These are phyloP conservation scores for Artemia sinica DNA, from an alignment of 2,888 invertebrate genomes.

Conservation along the genomic window DNA sequence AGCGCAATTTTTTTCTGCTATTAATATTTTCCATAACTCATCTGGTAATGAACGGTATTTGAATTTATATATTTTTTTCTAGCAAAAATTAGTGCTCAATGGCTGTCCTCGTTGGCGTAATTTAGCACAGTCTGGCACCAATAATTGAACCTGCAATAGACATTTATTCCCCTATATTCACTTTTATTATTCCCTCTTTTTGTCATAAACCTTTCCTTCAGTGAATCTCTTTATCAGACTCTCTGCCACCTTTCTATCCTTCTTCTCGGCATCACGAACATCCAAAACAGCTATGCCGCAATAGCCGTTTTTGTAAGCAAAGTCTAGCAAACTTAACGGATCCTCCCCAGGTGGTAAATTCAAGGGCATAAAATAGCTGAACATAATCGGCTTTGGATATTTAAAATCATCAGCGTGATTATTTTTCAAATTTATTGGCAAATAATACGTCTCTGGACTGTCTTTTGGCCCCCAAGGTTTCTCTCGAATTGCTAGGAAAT, in stretches of 20 bases:
- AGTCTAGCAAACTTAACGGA: neutral
- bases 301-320: slow-evolving; percentile 1
- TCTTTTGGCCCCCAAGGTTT: slow-evolving; percentile 4
- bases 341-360: neutral
- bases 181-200: neutral
- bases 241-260: neutral
- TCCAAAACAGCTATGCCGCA: neutral
- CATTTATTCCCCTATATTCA: neutral
- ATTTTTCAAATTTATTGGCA: neutral
- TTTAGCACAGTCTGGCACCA: too few species aligned
- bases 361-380: neutral
- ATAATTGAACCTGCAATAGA: neutral
- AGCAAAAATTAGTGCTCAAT: too few species aligned
- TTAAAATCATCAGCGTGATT: slow-evolving; percentile 2
- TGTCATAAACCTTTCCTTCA: neutral
- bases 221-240: neutral
- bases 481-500: neutral
- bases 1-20: too few species aligned
- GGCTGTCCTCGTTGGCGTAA: too few species aligned
- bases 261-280: neutral
- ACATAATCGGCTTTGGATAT: slow-evolving; percentile 4
- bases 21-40: too few species aligned
- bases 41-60: too few species aligned
- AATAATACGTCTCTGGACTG: neutral
- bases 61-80: too few species aligned